A percentile compares a stretch with the other conserved stretches of the same genome.
These are phyloP conservation scores for Pinctada fucata DNA, from an alignment of 2,888 invertebrate species.

Conservation along the genomic window DNA sequence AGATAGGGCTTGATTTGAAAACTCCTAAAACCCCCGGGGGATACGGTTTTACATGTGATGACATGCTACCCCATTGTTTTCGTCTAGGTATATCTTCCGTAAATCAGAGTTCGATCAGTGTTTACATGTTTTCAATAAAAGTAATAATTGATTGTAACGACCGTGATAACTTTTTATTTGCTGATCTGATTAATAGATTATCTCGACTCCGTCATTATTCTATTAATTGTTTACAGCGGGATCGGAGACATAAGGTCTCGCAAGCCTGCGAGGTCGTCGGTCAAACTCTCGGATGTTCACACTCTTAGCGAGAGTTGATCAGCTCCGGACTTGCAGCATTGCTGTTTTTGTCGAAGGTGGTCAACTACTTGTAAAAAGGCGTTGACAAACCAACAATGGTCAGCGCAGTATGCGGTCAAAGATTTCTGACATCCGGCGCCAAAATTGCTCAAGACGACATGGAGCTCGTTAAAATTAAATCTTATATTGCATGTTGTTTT, in stretches of 20 bases:
- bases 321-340: neutral
- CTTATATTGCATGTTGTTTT: too few relatives aligned
- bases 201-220: neutral
- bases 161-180: conserved; percentile 2
- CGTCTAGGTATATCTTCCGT: neutral
- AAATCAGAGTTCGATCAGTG: neutral
- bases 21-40: neutral
- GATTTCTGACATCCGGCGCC: conserved; percentile 11
- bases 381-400: conserved; percentile 6
- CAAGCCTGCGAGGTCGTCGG: neutral
- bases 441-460: too few relatives aligned
- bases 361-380: neutral
- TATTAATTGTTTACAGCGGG: neutral
- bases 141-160: conserved; percentile 1
- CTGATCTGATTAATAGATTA: neutral
- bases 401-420: neutral
- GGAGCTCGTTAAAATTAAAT: too few relatives aligned
- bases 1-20: neutral
- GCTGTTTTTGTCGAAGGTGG: neutral
- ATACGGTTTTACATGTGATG: neutral
- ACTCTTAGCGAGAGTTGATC: neutral
- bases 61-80: neutral
- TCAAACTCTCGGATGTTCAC: neutral
- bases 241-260: neutral
- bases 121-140: conserved; percentile 20